These are phyloP conservation scores for Xestia sexstrigata DNA, from an alignment of 2,888 invertebrate genomes.

Conservation along the genomic window DNA sequence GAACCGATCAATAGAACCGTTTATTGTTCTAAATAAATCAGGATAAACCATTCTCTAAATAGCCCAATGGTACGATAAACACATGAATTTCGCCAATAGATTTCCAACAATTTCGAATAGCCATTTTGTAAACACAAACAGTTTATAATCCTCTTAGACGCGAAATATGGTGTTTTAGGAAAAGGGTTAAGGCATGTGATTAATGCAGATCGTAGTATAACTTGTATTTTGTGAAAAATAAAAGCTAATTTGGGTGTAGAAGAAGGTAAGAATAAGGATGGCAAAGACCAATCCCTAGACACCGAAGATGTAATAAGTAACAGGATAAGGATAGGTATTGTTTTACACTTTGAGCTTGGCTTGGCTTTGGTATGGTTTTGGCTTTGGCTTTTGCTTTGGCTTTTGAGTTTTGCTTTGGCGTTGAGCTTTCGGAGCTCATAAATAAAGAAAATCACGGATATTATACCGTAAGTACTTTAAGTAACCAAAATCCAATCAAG, in stretches of 20 bases:
- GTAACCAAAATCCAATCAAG: too few species aligned
- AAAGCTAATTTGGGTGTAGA: too few species aligned
- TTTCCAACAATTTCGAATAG: background rate
- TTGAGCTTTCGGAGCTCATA: too few species aligned
- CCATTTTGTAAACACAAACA: constrained; percentile 6
- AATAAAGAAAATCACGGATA: too few species aligned
- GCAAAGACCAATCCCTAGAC: background rate
- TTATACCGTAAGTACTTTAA: too few species aligned
- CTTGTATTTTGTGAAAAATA: background rate
- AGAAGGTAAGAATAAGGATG: background rate
- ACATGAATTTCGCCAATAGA: constrained; percentile 14
- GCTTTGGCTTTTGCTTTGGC: too few species aligned
- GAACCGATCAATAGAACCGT: constrained; percentile 6
- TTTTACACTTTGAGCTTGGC: too few species aligned
- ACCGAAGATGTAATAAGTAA: background rate
- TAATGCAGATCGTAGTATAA: background rate
- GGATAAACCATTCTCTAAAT: constrained; percentile 10
- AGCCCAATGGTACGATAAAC: constrained; percentile 15
- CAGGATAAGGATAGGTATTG: background rate
- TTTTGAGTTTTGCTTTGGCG: too few species aligned
- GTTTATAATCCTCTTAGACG: background rate
- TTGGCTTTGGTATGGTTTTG: too few species aligned
- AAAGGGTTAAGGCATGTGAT: background rate
- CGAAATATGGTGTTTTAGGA: background rate
- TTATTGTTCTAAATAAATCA: constrained; percentile 33